Evolutionary conservation across 30 jellyfish, hydroid and myxozoan species (phyloP), one percentile per base, ranked within the genome.

Genomic region (Phacellophora camtschatica): DNA sequence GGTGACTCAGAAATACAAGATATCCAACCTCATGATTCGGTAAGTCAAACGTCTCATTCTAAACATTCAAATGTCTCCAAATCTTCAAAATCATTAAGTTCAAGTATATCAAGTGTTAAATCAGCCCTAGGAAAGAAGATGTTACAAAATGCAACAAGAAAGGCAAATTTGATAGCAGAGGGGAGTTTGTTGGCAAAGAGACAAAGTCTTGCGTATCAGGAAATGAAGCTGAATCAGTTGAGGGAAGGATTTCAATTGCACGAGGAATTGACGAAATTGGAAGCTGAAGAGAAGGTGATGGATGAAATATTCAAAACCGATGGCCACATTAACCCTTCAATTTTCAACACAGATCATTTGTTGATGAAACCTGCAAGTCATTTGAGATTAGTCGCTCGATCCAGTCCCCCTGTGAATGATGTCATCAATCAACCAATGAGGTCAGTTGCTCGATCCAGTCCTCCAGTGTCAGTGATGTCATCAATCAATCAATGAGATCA

Each of bases 261-360:
- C n/a, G 63, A 22, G 36, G 86, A 72, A 50, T 4, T 49, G 6
- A 33, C 41, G 41, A 72, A 28, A 50, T 24, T 72, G 24, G 78
- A 75, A 58, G 88, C 88, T 20, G 88, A 55, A 43, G 88, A 58
- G 39, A 39, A 75, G 66, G 88, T 59, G 54, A 34, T 36, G 70
- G 58, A 58, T 55, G 88, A 75, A 58, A 19, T 74, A 37, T 56
- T 57, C 71, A 75, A 75, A 22, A 16, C 88, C 23, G 70, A 59
- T 75, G 71, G 78, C 57, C 79, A 55, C 54, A 37, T 27, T 35
- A 56, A 9, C 36, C 29, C 49, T 11, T 57, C 71, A 23, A 42
- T 57, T 35, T 74, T 28, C 77, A 74, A 74, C 48, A 59, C 79
- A 53, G 88, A 56, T 57, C 67, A 56, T 15, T 51, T 53, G 65